phyloP scores from a whole-genome alignment of 2,888 invertebrate species.

The Hirtodrosophila cameraria region DNA sequence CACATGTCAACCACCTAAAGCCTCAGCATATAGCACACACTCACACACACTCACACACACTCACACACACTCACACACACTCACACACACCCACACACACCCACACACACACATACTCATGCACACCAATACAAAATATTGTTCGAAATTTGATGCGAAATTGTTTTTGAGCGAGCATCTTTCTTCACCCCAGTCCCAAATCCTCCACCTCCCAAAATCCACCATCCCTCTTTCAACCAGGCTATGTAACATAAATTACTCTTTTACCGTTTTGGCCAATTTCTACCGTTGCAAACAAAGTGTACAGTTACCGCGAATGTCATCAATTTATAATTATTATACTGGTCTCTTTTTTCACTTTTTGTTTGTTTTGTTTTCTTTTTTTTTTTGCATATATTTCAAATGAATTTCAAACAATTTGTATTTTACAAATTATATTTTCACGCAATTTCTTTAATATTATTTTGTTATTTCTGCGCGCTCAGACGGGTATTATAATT shows the following conservation, averaged over 20 bases:
- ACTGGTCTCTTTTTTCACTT: not conserved
- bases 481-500: too few species aligned
- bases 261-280: slow-evolving; percentile 49
- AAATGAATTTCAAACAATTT: too few species aligned
- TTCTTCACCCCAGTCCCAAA: not conserved
- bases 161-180: slow-evolving; percentile 27
- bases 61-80: not conserved
- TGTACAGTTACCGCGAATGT: slow-evolving; percentile 55
- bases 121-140: too few species aligned
- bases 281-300: slow-evolving; percentile 53
- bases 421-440: too few species aligned
- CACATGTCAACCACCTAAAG: slow-evolving; percentile 53
- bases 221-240: not conserved
- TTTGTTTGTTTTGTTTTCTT: too few species aligned
- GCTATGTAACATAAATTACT: slow-evolving; percentile 23
- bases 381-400: too few species aligned
- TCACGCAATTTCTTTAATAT: too few species aligned
- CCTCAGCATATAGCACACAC: slow-evolving; percentile 14
- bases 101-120: slow-evolving; percentile 26
- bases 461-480: too few species aligned
- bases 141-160: slow-evolving; percentile 60
- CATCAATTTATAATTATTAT: slow-evolving; percentile 30
- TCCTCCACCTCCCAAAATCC: not conserved
- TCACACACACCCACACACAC: slow-evolving; percentile 11
- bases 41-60: slow-evolving; percentile 7